phyloP scores from a whole-genome alignment of 1,140 invertebrate species.

The Aphidius ervi region DNA sequence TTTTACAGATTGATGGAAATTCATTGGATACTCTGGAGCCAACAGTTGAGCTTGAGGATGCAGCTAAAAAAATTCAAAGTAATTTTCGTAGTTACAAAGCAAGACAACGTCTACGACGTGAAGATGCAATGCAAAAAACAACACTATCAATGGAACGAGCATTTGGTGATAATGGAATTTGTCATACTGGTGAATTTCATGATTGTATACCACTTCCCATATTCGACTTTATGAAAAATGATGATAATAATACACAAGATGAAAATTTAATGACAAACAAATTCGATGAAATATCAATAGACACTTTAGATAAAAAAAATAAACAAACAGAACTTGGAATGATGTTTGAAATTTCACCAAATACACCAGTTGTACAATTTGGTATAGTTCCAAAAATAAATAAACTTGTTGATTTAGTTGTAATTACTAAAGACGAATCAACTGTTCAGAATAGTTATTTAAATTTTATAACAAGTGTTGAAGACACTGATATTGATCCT shows the following conservation, averaged over 20 bases:
- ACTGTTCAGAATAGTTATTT: conserved; percentile 34
- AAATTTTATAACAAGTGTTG: conserved; percentile 42
- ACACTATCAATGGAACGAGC: conserved; percentile 31
- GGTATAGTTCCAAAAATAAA: conserved; percentile 11
- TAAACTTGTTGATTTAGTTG: conserved; percentile 21
- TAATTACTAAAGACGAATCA: conserved; percentile 26
- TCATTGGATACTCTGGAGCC: not conserved
- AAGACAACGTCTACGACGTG: conserved; percentile 31
- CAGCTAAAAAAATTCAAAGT: conserved; percentile 54
- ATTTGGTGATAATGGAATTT: conserved; percentile 27
- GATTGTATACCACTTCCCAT: conserved; percentile 42
- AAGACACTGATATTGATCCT: conserved; percentile 22
- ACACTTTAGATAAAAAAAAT: not conserved
- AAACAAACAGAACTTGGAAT: conserved; percentile 10
- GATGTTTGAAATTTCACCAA: conserved; percentile 16
- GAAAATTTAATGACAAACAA: not conserved
- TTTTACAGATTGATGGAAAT: conserved; percentile 2
- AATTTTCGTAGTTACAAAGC: conserved; percentile 46
- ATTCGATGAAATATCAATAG: not conserved
- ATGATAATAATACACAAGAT: not conserved
- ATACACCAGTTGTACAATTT: conserved; percentile 21
- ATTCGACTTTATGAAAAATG: conserved; percentile 21
- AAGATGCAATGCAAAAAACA: conserved; percentile 31
- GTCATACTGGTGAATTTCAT: conserved; percentile 48
- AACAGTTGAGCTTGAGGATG: conserved; percentile 26